Evolutionary conservation across 2,888 invertebrate genomes (phyloP), one percentile per base, ranked within the genome.

Genomic region (Patella depressa): DNA sequence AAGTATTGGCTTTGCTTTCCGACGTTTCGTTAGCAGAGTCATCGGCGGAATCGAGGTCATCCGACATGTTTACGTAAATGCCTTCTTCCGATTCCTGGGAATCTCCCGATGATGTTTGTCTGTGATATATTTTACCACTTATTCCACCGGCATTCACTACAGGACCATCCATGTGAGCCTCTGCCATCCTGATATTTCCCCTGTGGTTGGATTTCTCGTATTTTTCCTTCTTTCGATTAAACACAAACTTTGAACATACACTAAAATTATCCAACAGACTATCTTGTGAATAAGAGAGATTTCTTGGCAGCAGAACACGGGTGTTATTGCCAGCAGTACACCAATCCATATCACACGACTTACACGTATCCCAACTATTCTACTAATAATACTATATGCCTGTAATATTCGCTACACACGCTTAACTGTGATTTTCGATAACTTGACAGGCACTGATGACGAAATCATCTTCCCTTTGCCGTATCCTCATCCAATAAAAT

Each of bases 281-380:
- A 54, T 88, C 87, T 65, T 87, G 86, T 3, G 83, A 83, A 76
- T 88, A 89, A 3, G 89, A 89, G n/a, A 88, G 79, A 80, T 89
- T 89, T 65, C 88, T 79, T 4, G 89, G 88, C 74, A 89, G 82
- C 70, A 80, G 84, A 55, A 84, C 78, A 34, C 79, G 34, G 53
- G 79, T 65, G 65, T 65, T 65, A 24, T 65, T 65, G 19, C 19
- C 65, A 19, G 65, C 65, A 11, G 24, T 24, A 24, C 65, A 65
- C 65, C 65, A 65, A 65, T 65, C 65, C 65, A 65, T 65, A 65
- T 24, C 24, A 45, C 45, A 45, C 45, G 45, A 45, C 45, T 45
- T 45, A 45, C 45, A 45, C 45, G 45, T 45, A 45, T 45, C 45
- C 45, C 9, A 45, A 45, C 45, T 45, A 45, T 45, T 45, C 45